Percentiles rank a stretch among this genome's conserved stretches.
These are phyloP conservation scores for Biston betularia DNA, from an alignment of 2,888 invertebrate genomes.

Conservation along the genomic window DNA sequence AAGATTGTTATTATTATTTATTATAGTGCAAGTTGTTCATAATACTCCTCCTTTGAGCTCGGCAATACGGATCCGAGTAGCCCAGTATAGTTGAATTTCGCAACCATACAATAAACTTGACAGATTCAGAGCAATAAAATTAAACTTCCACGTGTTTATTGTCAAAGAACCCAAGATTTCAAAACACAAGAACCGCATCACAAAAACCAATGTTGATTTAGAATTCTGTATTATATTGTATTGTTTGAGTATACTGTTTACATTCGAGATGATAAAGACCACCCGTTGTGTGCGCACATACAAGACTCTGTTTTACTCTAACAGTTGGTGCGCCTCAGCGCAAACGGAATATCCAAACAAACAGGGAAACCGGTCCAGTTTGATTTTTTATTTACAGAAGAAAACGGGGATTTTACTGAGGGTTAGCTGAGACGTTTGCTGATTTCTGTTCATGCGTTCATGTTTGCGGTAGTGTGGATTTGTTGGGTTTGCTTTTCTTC, in stretches of 20 bases:
- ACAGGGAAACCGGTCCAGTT: conserved; percentile 72
- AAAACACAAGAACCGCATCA: conserved; percentile 44
- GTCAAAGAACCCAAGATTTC: conserved; percentile 34
- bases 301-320: conserved; percentile 40
- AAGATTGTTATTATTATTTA: too few species aligned
- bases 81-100: conserved; percentile 6
- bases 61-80: too few species aligned
- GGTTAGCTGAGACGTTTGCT: conserved; percentile 33
- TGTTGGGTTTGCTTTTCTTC: conserved; percentile 7
- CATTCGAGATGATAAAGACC: conserved; percentile 83
- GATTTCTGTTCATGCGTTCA: conserved; percentile 22
- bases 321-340: conserved; percentile 80
- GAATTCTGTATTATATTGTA: conserved; percentile 76
- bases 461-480: conserved; percentile 22
- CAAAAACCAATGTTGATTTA: conserved; percentile 67
- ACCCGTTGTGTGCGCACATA: conserved; percentile 63
- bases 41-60: too few species aligned
- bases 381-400: conserved; percentile 57
- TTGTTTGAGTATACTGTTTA: conserved; percentile 75
- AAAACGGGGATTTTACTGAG: conserved; percentile 30
- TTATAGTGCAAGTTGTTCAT: too few species aligned
- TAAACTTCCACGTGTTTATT: conserved; percentile 36
- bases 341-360: conserved; percentile 79
- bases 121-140: conserved; percentile 32
- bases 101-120: conserved; percentile 20